Evolutionary conservation across 2,113 vertebrate species (phyloP).

Genomic region (Mus musculus): GRCm39 chr17:89254501-89255000

Average conservation of each 20-base stretch:
- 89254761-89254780: constrained; percentile 2
- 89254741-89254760: background rate
- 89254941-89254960: background rate
- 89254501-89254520: background rate
- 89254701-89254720: background rate
- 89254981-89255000: background rate
- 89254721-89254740: background rate
- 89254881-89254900: background rate
- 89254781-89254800: background rate
- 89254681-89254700: background rate
- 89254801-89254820: background rate
- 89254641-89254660: too few species aligned
- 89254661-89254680: background rate
- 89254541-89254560: too few species aligned
- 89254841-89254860: background rate
- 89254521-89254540: too few species aligned
- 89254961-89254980: background rate
- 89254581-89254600: background rate
- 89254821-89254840: background rate
- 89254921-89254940: background rate
- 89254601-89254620: too few species aligned
- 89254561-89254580: background rate
- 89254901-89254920: background rate
- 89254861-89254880: background rate
- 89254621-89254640: too few species aligned